phyloP scores from a whole-genome alignment of 2,888 invertebrate genomes.

The Diabrotica balteata region DNA sequence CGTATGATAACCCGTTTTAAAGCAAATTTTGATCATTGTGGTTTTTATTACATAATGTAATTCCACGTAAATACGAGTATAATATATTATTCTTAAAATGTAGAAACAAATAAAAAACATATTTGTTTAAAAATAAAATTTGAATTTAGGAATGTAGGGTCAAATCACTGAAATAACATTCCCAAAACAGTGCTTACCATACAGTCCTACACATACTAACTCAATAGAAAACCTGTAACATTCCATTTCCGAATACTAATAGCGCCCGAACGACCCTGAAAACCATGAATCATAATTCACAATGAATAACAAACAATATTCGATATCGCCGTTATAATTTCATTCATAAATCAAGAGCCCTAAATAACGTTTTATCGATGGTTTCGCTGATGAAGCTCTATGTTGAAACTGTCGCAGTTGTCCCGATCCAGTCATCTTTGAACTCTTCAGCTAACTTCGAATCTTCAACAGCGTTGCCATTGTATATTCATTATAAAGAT shows the following conservation, averaged over 20 bases:
- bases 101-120: too few species aligned
- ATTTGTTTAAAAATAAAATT: too few species aligned
- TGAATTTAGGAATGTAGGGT: too few species aligned
- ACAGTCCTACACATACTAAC: neutral
- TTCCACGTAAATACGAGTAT: too few species aligned
- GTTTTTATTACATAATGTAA: too few species aligned
- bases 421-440: slow-evolving; percentile 20
- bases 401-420: slow-evolving; percentile 20
- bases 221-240: slow-evolving; percentile 7
- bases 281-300: slow-evolving; percentile 28
- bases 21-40: too few species aligned
- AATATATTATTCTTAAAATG: too few species aligned
- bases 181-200: too few species aligned
- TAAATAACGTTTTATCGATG: slow-evolving; percentile 25
- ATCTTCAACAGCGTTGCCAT: slow-evolving; percentile 23
- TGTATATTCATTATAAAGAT: neutral
- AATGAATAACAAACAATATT: slow-evolving; percentile 31
- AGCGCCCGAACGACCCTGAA: slow-evolving; percentile 5
- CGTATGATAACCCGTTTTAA: too few species aligned
- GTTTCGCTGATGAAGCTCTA: slow-evolving; percentile 23
- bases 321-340: slow-evolving; percentile 22
- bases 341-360: slow-evolving; percentile 31
- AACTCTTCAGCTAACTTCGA: slow-evolving; percentile 17
- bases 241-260: slow-evolving; percentile 22
- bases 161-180: too few species aligned